Base-by-base conservation (phyloP, 2,797 vertebrate species). In the Zalophus californianus region DNA sequence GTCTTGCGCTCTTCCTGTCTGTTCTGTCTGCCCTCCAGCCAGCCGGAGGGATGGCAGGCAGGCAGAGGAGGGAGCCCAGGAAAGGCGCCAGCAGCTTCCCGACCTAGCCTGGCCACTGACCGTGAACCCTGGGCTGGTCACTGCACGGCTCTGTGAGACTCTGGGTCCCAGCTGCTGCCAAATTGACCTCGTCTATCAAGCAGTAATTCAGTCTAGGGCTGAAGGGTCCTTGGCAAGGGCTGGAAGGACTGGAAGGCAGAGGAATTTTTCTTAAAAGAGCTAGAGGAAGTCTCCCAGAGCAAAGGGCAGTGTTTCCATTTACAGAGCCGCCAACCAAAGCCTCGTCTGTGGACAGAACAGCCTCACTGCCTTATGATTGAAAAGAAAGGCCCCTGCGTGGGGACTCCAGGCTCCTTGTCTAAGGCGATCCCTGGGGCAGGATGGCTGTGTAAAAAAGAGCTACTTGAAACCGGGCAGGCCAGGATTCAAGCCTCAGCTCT, bases 1-100 rank as follows among this genome's bases (percentile, higher is more conserved):
- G 79, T 89, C 91, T 75, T 79, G 56, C 60, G 73, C 62, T 97
- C 97, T 95, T 96, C 91, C 96, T 86, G 83, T 91, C 93, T 80
- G 75, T n/a, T 70, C 86, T 3, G 1, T 77, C 91, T 52, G 27
- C 48, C 73, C 52, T 50, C 64, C 58, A 62, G 94, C 72, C 83
- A 13, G 73, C 68, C 58, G 88, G 50, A 84, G 93, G 50, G 64
- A 21, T 6, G 32, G 52, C 12, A 0, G 44, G 3, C 32, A 41
- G 62, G 25, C 38, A 23, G 77, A 68, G 68, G 32, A 64, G 35
- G 64, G 38, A 83, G 80, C 54, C 66, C 50, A 4, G 75, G 56
- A 72, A 52, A 87, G 50, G 72, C 23, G 60, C 38, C 66, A 2
- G 41, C 29, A 25, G 72, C 38, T 72, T 48, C 25, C 0, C 2